Evolutionary conservation across 2,888 invertebrate species (phyloP).

Genomic region (Eristalis intricaria): DNA sequence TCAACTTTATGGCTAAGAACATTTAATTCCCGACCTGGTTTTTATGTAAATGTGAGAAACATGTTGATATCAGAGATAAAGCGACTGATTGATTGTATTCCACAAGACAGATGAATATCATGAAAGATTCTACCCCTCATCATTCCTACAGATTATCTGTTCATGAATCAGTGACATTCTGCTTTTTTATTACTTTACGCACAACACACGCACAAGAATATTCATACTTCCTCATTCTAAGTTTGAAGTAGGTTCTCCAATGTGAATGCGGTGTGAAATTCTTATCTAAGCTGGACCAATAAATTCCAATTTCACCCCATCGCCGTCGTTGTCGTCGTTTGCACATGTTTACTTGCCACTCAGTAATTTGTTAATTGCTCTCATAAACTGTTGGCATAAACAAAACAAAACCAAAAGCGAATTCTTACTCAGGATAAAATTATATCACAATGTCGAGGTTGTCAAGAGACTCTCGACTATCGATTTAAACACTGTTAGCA

Average conservation of each 20-base stretch:
- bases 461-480: neutral
- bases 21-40: no score
- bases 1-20: no score
- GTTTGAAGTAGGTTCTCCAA: neutral
- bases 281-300: slow-evolving; percentile 25
- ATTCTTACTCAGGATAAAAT: slow-evolving; percentile 28
- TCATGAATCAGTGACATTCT: no score
- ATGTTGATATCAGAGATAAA: no score
- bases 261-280: neutral
- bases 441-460: slow-evolving; percentile 10
- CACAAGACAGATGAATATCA: no score
- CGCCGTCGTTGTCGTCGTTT: neutral
- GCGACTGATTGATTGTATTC: no score
- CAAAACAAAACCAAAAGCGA: neutral
- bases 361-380: slow-evolving; percentile 9
- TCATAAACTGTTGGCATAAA: slow-evolving; percentile 25
- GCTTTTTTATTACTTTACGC: no score
- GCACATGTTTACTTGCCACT: slow-evolving; percentile 17
- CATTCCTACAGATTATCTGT: no score
- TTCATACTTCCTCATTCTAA: neutral
- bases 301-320: neutral
- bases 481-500: neutral
- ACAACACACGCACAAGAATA: neutral
- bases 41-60: no score
- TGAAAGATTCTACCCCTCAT: no score